A percentile compares a stretch with the other conserved stretches of the same genome.
phyloP scores from a whole-genome alignment of 2,888 invertebrate species.

The Macaria liturata region DNA sequence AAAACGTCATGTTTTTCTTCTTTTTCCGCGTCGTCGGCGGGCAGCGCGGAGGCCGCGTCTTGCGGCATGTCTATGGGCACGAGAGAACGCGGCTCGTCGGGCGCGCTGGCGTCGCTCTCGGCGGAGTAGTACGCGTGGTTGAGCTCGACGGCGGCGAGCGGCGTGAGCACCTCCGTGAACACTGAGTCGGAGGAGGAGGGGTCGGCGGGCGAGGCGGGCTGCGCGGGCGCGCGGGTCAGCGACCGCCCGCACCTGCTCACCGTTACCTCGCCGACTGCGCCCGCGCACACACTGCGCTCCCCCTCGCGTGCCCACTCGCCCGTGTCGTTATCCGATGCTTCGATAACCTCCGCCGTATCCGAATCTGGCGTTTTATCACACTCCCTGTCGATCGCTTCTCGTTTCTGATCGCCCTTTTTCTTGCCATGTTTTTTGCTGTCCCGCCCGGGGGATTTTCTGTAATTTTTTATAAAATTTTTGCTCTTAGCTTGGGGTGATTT shows the following conservation, averaged over 20 bases:
- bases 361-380: conserved; percentile 77
- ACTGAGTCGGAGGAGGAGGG: conserved; percentile 88
- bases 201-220: conserved; percentile 71
- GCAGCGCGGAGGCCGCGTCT: conserved; percentile 61
- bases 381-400: conserved; percentile 63
- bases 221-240: conserved; percentile 72
- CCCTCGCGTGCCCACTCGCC: conserved; percentile 71
- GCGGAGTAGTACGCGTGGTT: conserved; percentile 86
- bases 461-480: conserved; percentile 81
- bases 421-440: conserved; percentile 72
- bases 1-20: conserved; percentile 69
- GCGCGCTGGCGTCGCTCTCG: conserved; percentile 78
- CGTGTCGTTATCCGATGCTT: conserved; percentile 76
- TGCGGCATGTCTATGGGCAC: conserved; percentile 68
- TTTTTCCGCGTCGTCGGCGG: conserved; percentile 60
- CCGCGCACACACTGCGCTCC: conserved; percentile 56
- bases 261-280: conserved; percentile 70
- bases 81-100: conserved; percentile 65
- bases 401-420: conserved; percentile 69
- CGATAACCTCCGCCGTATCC: conserved; percentile 74
- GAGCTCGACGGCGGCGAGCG: conserved; percentile 83
- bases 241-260: conserved; percentile 76
- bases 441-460: conserved; percentile 68
- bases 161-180: conserved; percentile 88
- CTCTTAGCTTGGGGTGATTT: conserved; percentile 81